phyloP scores from a whole-genome alignment of 2,888 invertebrate genomes.

The Ectropis crepuscularia region DNA sequence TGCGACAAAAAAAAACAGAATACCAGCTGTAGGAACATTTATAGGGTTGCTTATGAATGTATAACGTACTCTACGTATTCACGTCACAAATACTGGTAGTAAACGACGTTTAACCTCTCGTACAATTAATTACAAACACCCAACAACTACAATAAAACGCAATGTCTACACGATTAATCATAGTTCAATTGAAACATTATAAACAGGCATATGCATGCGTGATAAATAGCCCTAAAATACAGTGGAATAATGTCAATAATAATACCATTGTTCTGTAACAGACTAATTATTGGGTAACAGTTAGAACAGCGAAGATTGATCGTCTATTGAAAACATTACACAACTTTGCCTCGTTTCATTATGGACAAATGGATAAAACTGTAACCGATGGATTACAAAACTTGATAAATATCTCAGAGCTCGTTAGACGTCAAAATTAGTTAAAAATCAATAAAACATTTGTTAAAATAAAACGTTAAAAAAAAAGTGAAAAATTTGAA shows the following conservation, averaged over 20 bases:
- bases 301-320: constrained; percentile 17
- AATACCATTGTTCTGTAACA: constrained; percentile 17
- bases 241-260: constrained; percentile 22
- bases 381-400: no score
- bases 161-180: constrained; percentile 17
- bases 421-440: no score
- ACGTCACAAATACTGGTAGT: no score
- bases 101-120: no score
- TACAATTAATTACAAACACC: not conserved
- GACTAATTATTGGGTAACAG: constrained; percentile 16
- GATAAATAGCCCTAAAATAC: constrained; percentile 18
- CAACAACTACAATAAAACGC: not conserved
- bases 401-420: no score
- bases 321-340: constrained; percentile 17
- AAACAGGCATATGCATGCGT: constrained; percentile 6
- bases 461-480: no score
- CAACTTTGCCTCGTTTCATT: constrained; percentile 11
- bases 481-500: no score
- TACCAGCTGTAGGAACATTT: no score
- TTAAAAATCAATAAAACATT: no score
- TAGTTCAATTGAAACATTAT: constrained; percentile 17
- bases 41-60: no score
- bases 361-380: not conserved
- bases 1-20: no score
- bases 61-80: no score